Percentiles rank a stretch among this genome's conserved stretches.
These are phyloP conservation scores for Gymnarchus niloticus DNA, from an alignment of 2,113 vertebrate species.

Conservation along the genomic window DNA sequence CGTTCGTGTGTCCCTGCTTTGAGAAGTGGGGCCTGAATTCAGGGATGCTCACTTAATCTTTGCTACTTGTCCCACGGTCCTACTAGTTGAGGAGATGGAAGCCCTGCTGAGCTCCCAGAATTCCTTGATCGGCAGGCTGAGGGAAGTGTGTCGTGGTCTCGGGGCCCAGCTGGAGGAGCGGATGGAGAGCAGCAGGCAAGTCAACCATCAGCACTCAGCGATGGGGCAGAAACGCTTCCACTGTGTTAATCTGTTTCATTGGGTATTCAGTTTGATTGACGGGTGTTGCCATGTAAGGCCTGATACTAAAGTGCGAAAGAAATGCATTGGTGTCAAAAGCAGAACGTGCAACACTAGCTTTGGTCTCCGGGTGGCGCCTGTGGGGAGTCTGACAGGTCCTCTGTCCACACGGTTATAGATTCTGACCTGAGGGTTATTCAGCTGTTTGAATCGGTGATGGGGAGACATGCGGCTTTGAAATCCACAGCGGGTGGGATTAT, in stretches of 20 bases:
- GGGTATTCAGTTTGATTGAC: neutral
- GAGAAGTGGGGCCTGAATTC: neutral
- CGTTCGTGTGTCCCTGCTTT: neutral
- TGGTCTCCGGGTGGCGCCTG: too few relatives aligned
- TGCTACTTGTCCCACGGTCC: conserved; percentile 29
- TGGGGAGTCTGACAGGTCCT: neutral
- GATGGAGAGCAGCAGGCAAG: conserved; percentile 74
- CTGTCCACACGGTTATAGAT: neutral
- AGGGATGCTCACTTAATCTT: neutral
- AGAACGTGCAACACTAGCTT: too few relatives aligned
- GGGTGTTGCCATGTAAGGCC: too few relatives aligned
- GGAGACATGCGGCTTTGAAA: neutral
- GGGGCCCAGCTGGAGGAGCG: conserved; percentile 70
- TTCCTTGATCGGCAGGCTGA: conserved; percentile 76
- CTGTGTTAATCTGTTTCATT: neutral
- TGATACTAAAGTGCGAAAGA: neutral
- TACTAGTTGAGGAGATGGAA: conserved; percentile 77
- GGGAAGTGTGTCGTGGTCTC: conserved; percentile 74
- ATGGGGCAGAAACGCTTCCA: neutral
- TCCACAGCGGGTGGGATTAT: neutral
- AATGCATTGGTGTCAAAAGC: neutral
- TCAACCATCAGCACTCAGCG: conserved; percentile 15
- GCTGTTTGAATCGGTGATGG: neutral
- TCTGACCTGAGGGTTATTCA: neutral
- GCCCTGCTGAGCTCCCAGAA: conserved; percentile 79